Percentiles rank a stretch among this genome's conserved stretches.
These are phyloP conservation scores for Phengaris alcon DNA, from an alignment of 2,888 invertebrate species.

Conservation along the genomic window DNA sequence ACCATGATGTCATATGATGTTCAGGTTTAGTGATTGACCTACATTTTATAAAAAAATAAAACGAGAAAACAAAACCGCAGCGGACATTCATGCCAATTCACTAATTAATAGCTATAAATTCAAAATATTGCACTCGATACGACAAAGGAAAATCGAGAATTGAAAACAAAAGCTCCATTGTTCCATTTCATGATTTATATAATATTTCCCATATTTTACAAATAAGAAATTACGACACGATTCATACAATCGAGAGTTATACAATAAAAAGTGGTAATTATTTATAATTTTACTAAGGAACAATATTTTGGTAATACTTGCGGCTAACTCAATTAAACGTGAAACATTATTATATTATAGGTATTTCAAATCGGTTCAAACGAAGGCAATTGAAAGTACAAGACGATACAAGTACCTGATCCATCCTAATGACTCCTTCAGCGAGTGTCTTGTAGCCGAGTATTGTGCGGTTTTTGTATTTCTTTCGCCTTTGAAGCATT, in stretches of 20 bases:
- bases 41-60: neutral
- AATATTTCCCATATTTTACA: neutral
- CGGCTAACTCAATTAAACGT: neutral
- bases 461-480: constrained; percentile 99
- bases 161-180: constrained; percentile 14
- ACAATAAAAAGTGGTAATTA: too few relatives aligned
- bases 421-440: constrained; percentile 96
- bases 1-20: neutral
- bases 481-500: constrained; percentile 96
- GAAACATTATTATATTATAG: neutral
- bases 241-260: too few relatives aligned
- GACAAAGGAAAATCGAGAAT: neutral
- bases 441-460: constrained; percentile 98
- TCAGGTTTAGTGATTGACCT: neutral
- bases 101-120: constrained; percentile 7
- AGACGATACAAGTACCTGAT: constrained; percentile 82
- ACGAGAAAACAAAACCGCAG: constrained; percentile 10
- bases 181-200: neutral
- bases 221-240: neutral
- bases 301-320: neutral
- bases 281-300: too few relatives aligned
- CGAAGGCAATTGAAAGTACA: neutral
- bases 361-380: neutral
- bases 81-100: neutral
- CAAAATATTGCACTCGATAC: constrained; percentile 12